Percentiles rank a stretch among this genome's conserved stretches.
Evolutionary conservation across 2,888 invertebrate genomes (phyloP).

Genomic region (Drosophila peninsularis): DNA sequence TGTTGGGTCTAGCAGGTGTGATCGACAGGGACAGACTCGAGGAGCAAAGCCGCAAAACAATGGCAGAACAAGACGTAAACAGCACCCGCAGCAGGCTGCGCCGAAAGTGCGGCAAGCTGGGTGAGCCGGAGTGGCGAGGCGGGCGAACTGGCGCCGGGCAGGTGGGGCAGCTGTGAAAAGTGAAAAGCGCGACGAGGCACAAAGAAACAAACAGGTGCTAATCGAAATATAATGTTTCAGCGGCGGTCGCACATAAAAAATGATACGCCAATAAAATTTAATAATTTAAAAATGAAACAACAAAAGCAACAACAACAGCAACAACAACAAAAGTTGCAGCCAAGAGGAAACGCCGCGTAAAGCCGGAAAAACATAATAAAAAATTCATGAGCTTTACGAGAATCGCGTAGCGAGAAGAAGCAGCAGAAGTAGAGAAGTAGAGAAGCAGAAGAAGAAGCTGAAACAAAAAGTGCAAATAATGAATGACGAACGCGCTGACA

Average conservation of each 20-base stretch:
- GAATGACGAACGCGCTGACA: slow-evolving; percentile 67
- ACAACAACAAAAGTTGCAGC: slow-evolving; percentile 10
- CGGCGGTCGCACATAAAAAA: slow-evolving; percentile 76
- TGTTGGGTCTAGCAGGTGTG: slow-evolving; percentile 60
- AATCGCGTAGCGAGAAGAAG: no score
- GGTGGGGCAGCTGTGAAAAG: slow-evolving; percentile 17
- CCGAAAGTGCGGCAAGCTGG: background rate
- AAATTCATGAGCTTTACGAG: slow-evolving; percentile 75
- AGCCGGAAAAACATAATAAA: slow-evolving; percentile 76
- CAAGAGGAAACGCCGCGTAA: slow-evolving; percentile 28
- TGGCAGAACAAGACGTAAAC: slow-evolving; percentile 39
- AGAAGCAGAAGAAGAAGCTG: slow-evolving; percentile 48
- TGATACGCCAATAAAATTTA: slow-evolving; percentile 80
- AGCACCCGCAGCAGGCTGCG: slow-evolving; percentile 2
- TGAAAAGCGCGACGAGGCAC: slow-evolving; percentile 38
- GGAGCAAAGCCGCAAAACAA: slow-evolving; percentile 48
- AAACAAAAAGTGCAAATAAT: slow-evolving; percentile 79
- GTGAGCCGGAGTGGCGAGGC: no score
- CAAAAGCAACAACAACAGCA: slow-evolving; percentile 25
- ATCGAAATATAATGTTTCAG: slow-evolving; percentile 81
- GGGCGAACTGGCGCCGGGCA: background rate
- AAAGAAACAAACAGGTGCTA: slow-evolving; percentile 77
- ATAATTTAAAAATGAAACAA: slow-evolving; percentile 80
- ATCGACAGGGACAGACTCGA: slow-evolving; percentile 44
- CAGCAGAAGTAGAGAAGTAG: slow-evolving; percentile 19